Evolutionary conservation across 2,797 vertebrate species (phyloP).

Genomic region (Thalassophryne amazonica): DNA sequence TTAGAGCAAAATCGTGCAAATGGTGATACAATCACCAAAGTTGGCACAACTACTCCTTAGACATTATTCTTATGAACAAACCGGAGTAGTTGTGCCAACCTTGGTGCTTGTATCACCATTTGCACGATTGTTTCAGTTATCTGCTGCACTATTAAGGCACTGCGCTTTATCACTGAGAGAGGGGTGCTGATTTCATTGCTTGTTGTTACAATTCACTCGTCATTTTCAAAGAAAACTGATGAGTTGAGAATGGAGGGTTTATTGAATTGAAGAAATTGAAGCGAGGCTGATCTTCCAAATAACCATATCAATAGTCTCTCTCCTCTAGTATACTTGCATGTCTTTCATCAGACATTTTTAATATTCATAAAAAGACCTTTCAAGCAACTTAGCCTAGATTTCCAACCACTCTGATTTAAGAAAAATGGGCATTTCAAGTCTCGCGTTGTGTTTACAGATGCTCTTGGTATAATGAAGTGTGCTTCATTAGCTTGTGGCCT

Average conservation of each 20-base stretch:
- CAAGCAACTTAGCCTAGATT: constrained; percentile 33
- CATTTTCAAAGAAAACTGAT: constrained; percentile 41
- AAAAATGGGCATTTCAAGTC: constrained; percentile 30
- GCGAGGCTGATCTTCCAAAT: constrained; percentile 42
- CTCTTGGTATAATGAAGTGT: constrained; percentile 40
- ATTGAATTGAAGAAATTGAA: constrained; percentile 39
- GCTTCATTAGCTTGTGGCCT: constrained; percentile 34
- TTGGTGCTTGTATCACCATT: no score
- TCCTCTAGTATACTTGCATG: constrained; percentile 58
- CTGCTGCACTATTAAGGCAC: no score
- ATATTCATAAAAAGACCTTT: constrained; percentile 68
- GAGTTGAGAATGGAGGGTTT: constrained; percentile 23
- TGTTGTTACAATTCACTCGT: constrained; percentile 40
- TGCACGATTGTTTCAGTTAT: no score
- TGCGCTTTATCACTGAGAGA: constrained; percentile 31
- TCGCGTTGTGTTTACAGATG: constrained; percentile 59
- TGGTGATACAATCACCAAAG: no score
- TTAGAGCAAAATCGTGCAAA: no score
- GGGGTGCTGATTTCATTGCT: constrained; percentile 47
- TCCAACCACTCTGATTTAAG: constrained; percentile 31
- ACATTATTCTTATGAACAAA: no score
- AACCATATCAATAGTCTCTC: constrained; percentile 46
- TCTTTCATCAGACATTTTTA: constrained; percentile 66
- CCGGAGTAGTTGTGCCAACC: no score
- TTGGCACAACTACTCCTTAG: no score